Conservation (phyloP, 2,113 vertebrate species). For the Platysteira castanea region DNA sequence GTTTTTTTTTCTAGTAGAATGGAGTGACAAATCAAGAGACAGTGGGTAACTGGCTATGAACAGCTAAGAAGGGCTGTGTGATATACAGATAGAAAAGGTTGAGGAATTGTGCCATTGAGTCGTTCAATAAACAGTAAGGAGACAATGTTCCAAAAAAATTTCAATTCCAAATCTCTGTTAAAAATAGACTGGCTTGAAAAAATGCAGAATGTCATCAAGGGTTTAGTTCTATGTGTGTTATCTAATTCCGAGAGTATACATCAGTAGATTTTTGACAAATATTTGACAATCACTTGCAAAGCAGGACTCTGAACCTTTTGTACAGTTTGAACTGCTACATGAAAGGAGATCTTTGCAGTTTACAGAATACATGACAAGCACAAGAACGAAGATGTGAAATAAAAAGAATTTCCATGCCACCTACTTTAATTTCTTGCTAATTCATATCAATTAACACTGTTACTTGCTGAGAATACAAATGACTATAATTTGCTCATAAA, state of each 20-base stretch:
- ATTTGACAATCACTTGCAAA: not conserved
- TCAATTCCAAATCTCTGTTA: not conserved
- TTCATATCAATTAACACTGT: slow-evolving; percentile 17
- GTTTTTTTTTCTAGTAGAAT: not conserved
- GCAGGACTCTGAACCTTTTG: not conserved
- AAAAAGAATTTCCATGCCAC: not conserved
- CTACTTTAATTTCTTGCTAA: slow-evolving; percentile 31
- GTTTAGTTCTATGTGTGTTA: not conserved
- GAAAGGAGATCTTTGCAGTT: not conserved
- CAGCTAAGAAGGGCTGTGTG: not conserved
- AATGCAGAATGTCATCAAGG: not conserved
- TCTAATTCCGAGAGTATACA: not conserved
- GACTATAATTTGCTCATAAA: slow-evolving; percentile 21
- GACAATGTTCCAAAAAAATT: not conserved
- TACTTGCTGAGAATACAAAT: slow-evolving; percentile 38
- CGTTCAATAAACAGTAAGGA: not conserved
- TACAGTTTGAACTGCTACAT: not conserved
- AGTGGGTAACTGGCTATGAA: not conserved
- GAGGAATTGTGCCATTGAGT: not conserved
- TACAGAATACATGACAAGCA: not conserved
- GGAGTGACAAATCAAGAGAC: not conserved
- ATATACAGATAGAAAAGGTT: not conserved
- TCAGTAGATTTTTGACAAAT: not conserved
- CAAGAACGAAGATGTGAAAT: not conserved
- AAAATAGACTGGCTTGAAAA: not conserved